These are phyloP conservation scores for Tupiocoris notatus DNA, from an alignment of 2,888 invertebrate species.

Conservation along the genomic window DNA sequence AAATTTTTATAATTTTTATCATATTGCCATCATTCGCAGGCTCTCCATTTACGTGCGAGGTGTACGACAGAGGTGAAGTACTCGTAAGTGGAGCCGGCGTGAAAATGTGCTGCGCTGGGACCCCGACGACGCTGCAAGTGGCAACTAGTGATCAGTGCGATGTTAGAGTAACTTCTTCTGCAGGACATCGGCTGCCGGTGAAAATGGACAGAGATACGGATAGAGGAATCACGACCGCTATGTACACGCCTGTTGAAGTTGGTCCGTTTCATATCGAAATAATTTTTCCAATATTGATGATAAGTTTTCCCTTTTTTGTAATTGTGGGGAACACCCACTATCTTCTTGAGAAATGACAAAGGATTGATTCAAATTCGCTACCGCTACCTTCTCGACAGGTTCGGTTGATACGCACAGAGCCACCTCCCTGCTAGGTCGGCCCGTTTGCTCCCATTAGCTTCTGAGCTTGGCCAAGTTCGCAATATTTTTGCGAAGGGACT, in stretches of 20 bases:
- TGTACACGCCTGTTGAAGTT: slow-evolving; percentile 60
- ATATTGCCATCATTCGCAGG: no score
- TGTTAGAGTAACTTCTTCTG: slow-evolving; percentile 50
- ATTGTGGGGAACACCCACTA: no score
- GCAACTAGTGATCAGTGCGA: slow-evolving; percentile 56
- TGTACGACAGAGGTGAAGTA: slow-evolving; percentile 67
- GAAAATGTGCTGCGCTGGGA: slow-evolving; percentile 68
- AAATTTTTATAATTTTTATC: no score
- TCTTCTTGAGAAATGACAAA: no score
- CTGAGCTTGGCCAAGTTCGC: no score
- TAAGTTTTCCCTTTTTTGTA: slow-evolving; percentile 31
- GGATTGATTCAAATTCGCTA: no score
- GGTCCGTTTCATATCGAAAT: slow-evolving; percentile 51
- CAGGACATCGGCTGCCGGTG: slow-evolving; percentile 62
- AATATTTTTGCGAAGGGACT: no score
- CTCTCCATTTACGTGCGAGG: slow-evolving; percentile 90
- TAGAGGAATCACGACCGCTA: slow-evolving; percentile 64
- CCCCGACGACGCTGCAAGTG: slow-evolving; percentile 62
- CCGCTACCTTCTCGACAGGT: no score
- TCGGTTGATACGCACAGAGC: no score
- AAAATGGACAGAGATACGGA: slow-evolving; percentile 56
- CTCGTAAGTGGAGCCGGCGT: slow-evolving; percentile 67
- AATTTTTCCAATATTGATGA: not conserved
- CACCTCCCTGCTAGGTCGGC: no score
- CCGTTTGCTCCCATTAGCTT: no score